Evolutionary conservation across 2,888 invertebrate species (phyloP).

Genomic region (Emmelina monodactyla): DNA sequence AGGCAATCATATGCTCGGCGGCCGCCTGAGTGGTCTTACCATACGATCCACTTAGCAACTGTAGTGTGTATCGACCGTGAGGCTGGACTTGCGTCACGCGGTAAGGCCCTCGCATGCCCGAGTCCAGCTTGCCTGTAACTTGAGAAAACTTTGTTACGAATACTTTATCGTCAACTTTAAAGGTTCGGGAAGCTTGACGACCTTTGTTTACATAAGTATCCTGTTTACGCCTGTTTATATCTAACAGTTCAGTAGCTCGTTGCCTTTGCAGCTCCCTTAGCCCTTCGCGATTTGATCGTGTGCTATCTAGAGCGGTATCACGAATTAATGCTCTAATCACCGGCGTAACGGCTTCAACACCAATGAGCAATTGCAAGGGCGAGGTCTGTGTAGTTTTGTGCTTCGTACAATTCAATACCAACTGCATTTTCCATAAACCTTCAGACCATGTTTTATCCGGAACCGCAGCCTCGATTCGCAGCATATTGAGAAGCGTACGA

Average conservation of each 20-base stretch:
- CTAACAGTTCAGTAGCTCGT: background rate
- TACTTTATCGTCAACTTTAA: background rate
- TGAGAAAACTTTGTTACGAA: background rate
- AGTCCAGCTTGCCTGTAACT: background rate
- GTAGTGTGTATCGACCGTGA: background rate
- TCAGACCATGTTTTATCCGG: background rate
- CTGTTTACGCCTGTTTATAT: background rate
- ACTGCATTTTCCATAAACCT: constrained; percentile 2
- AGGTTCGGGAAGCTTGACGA: background rate
- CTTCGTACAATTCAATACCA: background rate
- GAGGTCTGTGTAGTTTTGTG: background rate
- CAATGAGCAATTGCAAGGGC: background rate
- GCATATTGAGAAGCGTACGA: background rate
- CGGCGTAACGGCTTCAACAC: constrained; percentile 1
- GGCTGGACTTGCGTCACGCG: background rate
- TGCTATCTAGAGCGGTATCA: background rate
- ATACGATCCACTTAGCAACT: background rate
- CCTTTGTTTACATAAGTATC: background rate
- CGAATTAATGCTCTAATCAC: background rate
- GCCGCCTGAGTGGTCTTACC: background rate
- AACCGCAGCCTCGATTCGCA: constrained; percentile 1
- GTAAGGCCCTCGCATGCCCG: background rate
- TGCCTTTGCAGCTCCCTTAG: background rate
- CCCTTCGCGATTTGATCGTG: background rate
- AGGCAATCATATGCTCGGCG: background rate